Evolutionary conservation across 2,797 vertebrate species (phyloP), one percentile per base, ranked within the genome.

Genomic region (Molossus molossus): DNA sequence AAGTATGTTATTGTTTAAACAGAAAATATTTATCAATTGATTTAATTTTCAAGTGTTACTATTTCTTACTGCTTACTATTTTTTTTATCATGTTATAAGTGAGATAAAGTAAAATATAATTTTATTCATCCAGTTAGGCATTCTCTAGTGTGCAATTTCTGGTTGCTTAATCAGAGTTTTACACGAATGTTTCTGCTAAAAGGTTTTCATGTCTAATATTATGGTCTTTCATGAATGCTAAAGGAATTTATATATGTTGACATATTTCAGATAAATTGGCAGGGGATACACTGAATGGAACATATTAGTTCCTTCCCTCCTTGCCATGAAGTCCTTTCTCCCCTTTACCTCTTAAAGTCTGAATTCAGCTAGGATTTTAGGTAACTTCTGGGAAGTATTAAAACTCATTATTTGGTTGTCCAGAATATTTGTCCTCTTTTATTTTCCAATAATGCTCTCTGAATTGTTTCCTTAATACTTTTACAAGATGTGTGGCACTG

Each of bases 401-500:
- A 97, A 98, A 95, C 70, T 77, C 27, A 65, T 93, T 97, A 96
- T 96, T 97, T 94, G 90, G 62, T 97, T 97, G 93, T 96, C 48
- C 94, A 87, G 40, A 96, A 87, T 77, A 48, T 27, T 94, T 84
- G 10, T 37, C 81, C 0, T 73, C 29, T 76, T 90, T 95, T 77
- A 94, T 92, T 97, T 96, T 80, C 84, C 84, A 97, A 81, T 94
- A 97, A 87, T 87, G 3, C 23, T 82, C 23, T 93, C 85, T 90
- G 88, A 97, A 91, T 83, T 96, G 94, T 96, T 96, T 93, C 91
- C 90, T 96, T 98, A 98, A 97, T 98, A 97, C 77, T 97, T 98
- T 97, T 98, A 50, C 97, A 98, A 98, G 96, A 95, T 98, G 83
- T 97, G 94, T 91, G 90, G 87, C 75, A 97, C 62, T 92, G 80